Conservation (phyloP, 2,797 vertebrate genomes). For the Galagoides demidoff region DNA sequence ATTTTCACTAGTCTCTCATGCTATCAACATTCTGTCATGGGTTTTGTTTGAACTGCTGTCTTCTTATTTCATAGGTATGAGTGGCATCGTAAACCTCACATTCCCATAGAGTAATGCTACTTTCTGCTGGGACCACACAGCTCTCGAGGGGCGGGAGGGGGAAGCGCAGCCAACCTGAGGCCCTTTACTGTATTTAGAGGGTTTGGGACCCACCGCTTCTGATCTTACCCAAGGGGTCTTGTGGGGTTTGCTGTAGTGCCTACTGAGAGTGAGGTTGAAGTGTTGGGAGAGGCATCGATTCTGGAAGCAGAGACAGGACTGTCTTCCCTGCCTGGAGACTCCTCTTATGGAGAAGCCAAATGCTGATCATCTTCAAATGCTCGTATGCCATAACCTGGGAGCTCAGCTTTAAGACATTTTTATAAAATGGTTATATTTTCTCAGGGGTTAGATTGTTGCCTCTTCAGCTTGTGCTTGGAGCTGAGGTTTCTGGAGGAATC, state of each 20-base stretch:
- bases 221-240: not conserved
- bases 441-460: not conserved
- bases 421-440: not conserved
- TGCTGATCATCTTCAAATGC: not conserved
- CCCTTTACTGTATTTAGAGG: not conserved
- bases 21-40: not conserved
- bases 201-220: fast-evolving
- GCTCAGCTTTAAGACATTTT: not conserved
- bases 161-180: not conserved
- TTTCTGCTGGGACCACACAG: not conserved
- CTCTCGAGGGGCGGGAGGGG: not conserved
- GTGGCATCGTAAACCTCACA: fast-evolving
- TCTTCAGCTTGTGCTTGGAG: not conserved
- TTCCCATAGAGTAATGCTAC: not conserved
- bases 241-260: not conserved
- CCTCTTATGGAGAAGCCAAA: not conserved
- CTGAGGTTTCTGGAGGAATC: not conserved
- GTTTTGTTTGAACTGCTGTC: not conserved
- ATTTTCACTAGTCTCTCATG: not conserved
- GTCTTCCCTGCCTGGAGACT: not conserved
- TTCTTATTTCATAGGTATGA: not conserved
- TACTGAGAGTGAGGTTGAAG: not conserved
- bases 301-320: not conserved
- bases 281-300: not conserved
- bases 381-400: not conserved